A percentile compares a stretch with the other conserved stretches of the same genome.
Conservation (phyloP, 2,797 vertebrate species). For the Oreonectes daqikongensis region DNA sequence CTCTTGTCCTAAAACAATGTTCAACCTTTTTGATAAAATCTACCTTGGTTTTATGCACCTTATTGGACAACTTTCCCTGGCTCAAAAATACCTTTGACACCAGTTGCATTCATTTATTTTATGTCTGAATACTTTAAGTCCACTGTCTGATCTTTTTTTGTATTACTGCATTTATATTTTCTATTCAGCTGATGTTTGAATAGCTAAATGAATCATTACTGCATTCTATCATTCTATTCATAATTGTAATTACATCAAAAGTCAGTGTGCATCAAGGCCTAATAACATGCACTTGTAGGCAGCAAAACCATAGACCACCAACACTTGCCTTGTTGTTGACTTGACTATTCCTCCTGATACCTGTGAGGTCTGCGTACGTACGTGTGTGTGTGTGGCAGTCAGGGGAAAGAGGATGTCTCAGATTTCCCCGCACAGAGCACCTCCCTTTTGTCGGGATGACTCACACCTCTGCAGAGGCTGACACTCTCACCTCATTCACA, state of each 20-base stretch:
- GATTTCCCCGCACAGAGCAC: constrained; percentile 53
- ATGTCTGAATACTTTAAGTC: too few relatives aligned
- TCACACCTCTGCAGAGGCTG: constrained; percentile 73
- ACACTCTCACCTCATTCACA: constrained; percentile 80
- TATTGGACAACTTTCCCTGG: too few relatives aligned
- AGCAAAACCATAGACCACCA: constrained; percentile 37
- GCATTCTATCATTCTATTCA: not conserved
- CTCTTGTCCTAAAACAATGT: too few relatives aligned
- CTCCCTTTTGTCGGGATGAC: constrained; percentile 66
- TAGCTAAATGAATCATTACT: too few relatives aligned
- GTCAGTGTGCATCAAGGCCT: constrained; percentile 3
- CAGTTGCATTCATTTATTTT: too few relatives aligned
- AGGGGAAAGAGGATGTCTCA: constrained; percentile 49
- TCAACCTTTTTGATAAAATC: too few relatives aligned
- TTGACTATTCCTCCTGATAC: constrained; percentile 44
- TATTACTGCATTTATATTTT: too few relatives aligned
- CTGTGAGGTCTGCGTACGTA: constrained; percentile 4
- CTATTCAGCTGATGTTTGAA: too few relatives aligned
- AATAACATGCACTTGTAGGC: constrained; percentile 36
- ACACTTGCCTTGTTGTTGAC: constrained; percentile 50
- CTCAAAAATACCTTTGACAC: too few relatives aligned
- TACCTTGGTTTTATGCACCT: too few relatives aligned
- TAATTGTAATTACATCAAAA: constrained; percentile 54
- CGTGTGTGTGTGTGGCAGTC: constrained; percentile 33
- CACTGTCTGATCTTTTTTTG: too few relatives aligned